Percentiles rank a stretch among this genome's conserved stretches.
Evolutionary conservation across 2,797 vertebrate species (phyloP).

Genomic region (Myiotriccus ornatus): DNA sequence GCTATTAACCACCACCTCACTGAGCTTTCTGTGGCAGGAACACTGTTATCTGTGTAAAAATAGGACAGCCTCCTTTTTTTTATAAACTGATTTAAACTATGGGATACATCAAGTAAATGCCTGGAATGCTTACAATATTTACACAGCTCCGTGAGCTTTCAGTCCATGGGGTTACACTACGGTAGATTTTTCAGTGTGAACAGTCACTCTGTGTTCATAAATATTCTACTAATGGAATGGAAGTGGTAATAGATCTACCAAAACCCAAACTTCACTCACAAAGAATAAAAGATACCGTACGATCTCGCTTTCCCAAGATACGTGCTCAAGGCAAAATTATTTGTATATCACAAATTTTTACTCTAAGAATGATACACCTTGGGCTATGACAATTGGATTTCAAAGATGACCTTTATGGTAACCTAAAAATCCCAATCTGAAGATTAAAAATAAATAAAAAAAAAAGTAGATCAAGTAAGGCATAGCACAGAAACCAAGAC

Average conservation of each 20-base stretch:
- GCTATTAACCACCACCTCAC: not conserved
- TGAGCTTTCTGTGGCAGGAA: not conserved
- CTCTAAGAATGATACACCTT: not conserved
- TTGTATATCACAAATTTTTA: not conserved
- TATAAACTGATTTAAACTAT: not conserved
- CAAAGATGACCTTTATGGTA: not conserved
- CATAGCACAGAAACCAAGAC: not conserved
- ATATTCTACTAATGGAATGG: not conserved
- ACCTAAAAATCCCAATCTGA: not conserved
- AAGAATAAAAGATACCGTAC: not conserved
- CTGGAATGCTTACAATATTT: not conserved
- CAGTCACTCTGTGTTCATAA: not conserved
- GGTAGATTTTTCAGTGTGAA: not conserved
- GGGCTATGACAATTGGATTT: not conserved
- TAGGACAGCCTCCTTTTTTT: not conserved
- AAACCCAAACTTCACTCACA: not conserved
- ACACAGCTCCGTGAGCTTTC: not conserved
- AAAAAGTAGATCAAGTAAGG: not conserved
- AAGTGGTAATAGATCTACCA: not conserved
- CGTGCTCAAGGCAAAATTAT: not conserved
- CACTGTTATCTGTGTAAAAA: not conserved
- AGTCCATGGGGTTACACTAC: not conserved
- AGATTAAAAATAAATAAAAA: not conserved
- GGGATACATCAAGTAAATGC: not conserved
- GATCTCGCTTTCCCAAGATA: not conserved